phyloP scores from a whole-genome alignment of 2,797 vertebrate species.

The Sebastes miniatus region DNA sequence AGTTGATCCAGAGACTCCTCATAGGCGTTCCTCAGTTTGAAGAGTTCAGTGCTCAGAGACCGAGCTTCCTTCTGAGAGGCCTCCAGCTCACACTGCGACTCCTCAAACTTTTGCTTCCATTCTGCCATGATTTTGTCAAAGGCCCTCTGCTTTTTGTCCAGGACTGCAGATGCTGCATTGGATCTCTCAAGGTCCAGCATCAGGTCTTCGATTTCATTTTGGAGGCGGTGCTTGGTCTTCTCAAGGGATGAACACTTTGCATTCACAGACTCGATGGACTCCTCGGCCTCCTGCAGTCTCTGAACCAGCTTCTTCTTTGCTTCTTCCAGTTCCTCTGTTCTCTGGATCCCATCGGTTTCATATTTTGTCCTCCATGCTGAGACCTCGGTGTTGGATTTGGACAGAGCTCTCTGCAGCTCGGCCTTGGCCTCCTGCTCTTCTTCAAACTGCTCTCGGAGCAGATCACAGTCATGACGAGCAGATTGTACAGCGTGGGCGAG shows the following conservation, averaged over 20 bases:
- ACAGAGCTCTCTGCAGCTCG: constrained; percentile 89
- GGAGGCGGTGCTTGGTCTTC: constrained; percentile 95
- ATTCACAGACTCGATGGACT: constrained; percentile 90
- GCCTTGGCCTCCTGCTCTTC: constrained; percentile 92
- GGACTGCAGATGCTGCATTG: constrained; percentile 86
- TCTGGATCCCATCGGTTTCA: constrained; percentile 91
- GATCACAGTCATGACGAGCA: constrained; percentile 90
- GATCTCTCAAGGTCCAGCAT: constrained; percentile 93
- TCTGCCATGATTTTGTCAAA: constrained; percentile 91
- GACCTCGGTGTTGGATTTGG: constrained; percentile 90
- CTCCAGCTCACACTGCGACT: constrained; percentile 92
- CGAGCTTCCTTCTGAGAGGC: constrained; percentile 91
- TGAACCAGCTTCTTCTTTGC: constrained; percentile 95
- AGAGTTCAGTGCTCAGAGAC: constrained; percentile 91
- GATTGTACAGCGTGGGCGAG: constrained; percentile 91
- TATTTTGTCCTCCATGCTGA: constrained; percentile 93
- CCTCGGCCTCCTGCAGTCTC: constrained; percentile 92
- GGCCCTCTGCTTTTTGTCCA: constrained; percentile 92
- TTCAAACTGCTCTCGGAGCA: constrained; percentile 92
- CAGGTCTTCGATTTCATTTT: constrained; percentile 94
- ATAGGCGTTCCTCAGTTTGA: constrained; percentile 92
- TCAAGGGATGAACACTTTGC: constrained; percentile 94
- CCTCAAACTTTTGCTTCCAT: constrained; percentile 95
- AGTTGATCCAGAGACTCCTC: constrained; percentile 93
- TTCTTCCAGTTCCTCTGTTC: constrained; percentile 91